phyloP scores from a whole-genome alignment of 2,888 invertebrate genomes.

The Dioctria linearis region DNA sequence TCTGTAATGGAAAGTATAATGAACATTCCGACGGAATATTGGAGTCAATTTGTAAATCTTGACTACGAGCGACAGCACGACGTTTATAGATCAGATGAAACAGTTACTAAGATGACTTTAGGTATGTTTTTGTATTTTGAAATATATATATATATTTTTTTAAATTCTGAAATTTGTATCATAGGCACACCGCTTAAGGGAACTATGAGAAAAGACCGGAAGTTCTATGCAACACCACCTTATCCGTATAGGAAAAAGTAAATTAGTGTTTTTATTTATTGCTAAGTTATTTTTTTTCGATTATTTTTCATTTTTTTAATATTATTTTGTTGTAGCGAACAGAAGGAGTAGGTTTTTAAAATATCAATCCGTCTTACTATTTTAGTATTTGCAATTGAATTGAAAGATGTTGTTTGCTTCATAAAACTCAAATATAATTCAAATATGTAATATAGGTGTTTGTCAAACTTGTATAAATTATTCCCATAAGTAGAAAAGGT shows the following conservation, averaged over 20 bases:
- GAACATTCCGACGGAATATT: constrained; percentile 82
- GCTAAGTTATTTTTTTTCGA: too few species aligned
- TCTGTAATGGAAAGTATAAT: constrained; percentile 81
- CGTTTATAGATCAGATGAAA: constrained; percentile 61
- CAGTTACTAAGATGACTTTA: constrained; percentile 63
- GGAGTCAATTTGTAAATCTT: constrained; percentile 72
- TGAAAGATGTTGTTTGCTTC: too few species aligned
- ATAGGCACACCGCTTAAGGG: constrained; percentile 67
- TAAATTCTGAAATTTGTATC: constrained; percentile 16
- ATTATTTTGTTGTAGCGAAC: too few species aligned
- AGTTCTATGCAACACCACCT: constrained; percentile 67
- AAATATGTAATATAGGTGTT: too few species aligned
- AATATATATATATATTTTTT: neutral
- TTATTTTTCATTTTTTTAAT: too few species aligned
- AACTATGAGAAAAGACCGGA: constrained; percentile 67
- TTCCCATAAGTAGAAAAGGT: too few species aligned
- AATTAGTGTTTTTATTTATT: neutral
- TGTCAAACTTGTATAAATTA: too few species aligned
- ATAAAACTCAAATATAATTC: too few species aligned
- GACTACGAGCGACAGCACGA: constrained; percentile 60
- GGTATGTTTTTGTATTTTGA: constrained; percentile 61
- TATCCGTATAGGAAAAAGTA: constrained; percentile 59
- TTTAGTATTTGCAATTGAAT: too few species aligned
- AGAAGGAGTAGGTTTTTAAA: too few species aligned
- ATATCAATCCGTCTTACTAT: too few species aligned